These are phyloP conservation scores for Philotrypesis tridentata DNA, from an alignment of 1,140 invertebrate genomes.

Conservation along the genomic window DNA sequence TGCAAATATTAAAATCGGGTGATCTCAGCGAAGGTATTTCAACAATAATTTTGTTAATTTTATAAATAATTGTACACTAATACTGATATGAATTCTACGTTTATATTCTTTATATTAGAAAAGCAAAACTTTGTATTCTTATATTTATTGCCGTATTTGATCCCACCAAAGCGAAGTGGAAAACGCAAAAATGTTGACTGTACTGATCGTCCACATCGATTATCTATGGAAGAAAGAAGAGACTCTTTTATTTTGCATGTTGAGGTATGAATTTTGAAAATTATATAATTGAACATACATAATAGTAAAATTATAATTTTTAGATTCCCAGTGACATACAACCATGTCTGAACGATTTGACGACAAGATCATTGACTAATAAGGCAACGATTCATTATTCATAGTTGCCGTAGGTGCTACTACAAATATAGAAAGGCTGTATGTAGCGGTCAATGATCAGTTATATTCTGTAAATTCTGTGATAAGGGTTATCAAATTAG, in stretches of 20 bases:
- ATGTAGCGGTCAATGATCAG: neutral
- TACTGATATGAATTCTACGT: too few species aligned
- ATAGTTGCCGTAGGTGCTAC: neutral
- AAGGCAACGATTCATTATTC: neutral
- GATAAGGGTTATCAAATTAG: neutral
- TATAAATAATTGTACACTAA: neutral
- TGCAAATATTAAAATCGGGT: neutral
- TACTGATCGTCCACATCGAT: neutral
- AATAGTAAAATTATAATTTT: neutral
- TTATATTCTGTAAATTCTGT: neutral
- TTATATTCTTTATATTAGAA: neutral
- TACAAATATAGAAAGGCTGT: neutral
- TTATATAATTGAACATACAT: too few species aligned
- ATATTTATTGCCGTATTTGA: neutral
- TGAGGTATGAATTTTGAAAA: too few species aligned
- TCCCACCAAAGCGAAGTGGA: neutral
- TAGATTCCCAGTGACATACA: neutral
- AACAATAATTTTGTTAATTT: neutral
- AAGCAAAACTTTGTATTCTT: neutral
- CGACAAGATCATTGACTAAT: too few species aligned
- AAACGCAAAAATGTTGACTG: neutral
- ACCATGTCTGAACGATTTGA: neutral
- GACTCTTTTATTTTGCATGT: neutral
- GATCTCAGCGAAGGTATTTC: neutral
- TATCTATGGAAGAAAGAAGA: neutral